Percentiles rank a stretch among this genome's conserved stretches.
These are phyloP conservation scores for Leptinotarsa lineolata DNA, from an alignment of 1,140 invertebrate species.

Conservation along the genomic window DNA sequence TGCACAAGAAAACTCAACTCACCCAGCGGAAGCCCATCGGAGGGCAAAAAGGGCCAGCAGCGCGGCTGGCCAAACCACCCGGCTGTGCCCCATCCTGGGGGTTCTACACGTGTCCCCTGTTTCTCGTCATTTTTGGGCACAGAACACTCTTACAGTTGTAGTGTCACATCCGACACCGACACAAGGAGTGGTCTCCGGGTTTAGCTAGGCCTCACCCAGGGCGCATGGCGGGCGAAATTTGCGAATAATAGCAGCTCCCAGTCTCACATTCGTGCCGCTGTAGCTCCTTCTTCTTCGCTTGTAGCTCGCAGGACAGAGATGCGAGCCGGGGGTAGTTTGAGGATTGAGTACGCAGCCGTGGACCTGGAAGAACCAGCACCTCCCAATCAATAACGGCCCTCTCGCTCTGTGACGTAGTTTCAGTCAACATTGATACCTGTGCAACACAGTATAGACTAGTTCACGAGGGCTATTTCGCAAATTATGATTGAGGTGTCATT, in stretches of 20 bases:
- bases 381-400: slow-evolving; percentile 48
- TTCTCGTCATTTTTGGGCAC: slow-evolving; percentile 48
- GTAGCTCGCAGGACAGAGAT: not conserved
- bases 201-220: slow-evolving; percentile 45
- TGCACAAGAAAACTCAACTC: slow-evolving; percentile 34
- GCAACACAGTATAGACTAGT: slow-evolving; percentile 13
- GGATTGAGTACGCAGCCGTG: slow-evolving; percentile 45
- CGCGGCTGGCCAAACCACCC: slow-evolving; percentile 52
- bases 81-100: slow-evolving; percentile 53
- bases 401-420: slow-evolving; percentile 47
- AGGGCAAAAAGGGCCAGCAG: slow-evolving; percentile 52
- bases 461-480: no score
- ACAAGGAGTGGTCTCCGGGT: slow-evolving; percentile 54
- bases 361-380: slow-evolving; percentile 48
- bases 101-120: slow-evolving; percentile 52
- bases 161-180: slow-evolving; percentile 52
- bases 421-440: slow-evolving; percentile 46
- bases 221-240: slow-evolving; percentile 52
- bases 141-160: slow-evolving; percentile 47
- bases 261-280: slow-evolving; percentile 14
- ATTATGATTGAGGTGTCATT: no score
- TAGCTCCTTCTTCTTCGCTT: not conserved
- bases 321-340: slow-evolving; percentile 9
- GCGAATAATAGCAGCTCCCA: slow-evolving; percentile 49
- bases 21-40: slow-evolving; percentile 47